Evolutionary conservation across 1,140 invertebrate genomes (phyloP), one percentile per base, ranked within the genome.

Genomic region (Scylla paramamosain): DNA sequence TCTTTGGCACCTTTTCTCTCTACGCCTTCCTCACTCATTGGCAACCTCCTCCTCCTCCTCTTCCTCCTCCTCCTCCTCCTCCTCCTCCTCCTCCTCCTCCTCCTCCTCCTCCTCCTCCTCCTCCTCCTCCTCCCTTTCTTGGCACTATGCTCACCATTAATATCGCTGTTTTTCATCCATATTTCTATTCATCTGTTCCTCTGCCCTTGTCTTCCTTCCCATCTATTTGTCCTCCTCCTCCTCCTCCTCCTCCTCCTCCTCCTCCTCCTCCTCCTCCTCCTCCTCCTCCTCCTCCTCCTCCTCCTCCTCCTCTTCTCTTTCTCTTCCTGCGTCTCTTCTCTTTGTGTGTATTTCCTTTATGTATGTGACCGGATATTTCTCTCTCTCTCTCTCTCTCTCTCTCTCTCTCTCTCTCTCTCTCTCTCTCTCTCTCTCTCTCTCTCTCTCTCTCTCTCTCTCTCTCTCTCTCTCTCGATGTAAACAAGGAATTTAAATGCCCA

Each of bases 371-470:
- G 39, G 39, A 39, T 39, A 1, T 29, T 52, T 29, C 16, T 52
- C 45, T n/a, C 89, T 52, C 10, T 48, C 29, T 52, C 45, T 52
- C 39, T 46, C 45, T 29, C n/a, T 20, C 84, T 28, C 16, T 29
- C n/a, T 59, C 90, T 91, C 48, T 91, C 48, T 29, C 46, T 59
- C 59, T 31, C 59, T 32, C 77, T 29, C 25, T 59, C 29, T 31
- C 90, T 32, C 90, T 84, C 67, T 46, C 77, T 83, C 91, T 84
- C 45, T 84, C 67, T 28, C 39, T 46, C 39, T 48, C 92, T 86
- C 92, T 28, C 7, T 28, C 32, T 48, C 92, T 46, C 32, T 48
- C 77, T 46, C 92, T 28, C 32, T 48, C 92, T 93, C 77, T 31
- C 52, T 77, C 52, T 91, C 48, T 77, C 52, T 48, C 29, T 48